phyloP scores from a whole-genome alignment of 2,797 vertebrate species.

The Onychomys arenicola region DNA sequence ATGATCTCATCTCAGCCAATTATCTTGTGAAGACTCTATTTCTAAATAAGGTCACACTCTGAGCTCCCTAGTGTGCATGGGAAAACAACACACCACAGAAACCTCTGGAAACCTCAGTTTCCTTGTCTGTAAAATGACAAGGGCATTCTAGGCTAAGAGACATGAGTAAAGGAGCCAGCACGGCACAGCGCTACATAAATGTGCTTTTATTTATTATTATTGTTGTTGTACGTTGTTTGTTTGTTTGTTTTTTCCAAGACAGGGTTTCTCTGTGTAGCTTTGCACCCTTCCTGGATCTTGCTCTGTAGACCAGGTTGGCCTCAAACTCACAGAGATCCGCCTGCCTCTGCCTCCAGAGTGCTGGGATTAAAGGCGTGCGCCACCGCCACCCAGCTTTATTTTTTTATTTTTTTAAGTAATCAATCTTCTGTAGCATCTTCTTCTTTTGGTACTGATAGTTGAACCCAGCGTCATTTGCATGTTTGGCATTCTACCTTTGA shows the following conservation, averaged over 20 bases:
- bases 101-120: neutral
- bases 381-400: no score
- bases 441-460: neutral
- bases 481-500: neutral
- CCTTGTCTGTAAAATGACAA: neutral
- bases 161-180: neutral
- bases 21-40: neutral
- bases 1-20: neutral
- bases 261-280: no score
- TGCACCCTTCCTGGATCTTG: no score
- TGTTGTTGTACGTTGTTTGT: no score
- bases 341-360: no score
- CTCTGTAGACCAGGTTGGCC: no score
- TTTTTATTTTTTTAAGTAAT: neutral
- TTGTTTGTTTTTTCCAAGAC: no score
- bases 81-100: neutral
- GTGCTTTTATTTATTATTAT: neutral
- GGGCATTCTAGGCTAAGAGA: neutral
- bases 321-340: no score
- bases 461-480: neutral
- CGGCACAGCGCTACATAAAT: rapidly evolving
- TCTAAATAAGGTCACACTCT: conserved; percentile 14
- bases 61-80: neutral
- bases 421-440: neutral
- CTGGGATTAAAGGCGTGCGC: no score